Base-by-base conservation (phyloP, 2,888 invertebrate genomes). In the Trichopoda pennipes region DNA sequence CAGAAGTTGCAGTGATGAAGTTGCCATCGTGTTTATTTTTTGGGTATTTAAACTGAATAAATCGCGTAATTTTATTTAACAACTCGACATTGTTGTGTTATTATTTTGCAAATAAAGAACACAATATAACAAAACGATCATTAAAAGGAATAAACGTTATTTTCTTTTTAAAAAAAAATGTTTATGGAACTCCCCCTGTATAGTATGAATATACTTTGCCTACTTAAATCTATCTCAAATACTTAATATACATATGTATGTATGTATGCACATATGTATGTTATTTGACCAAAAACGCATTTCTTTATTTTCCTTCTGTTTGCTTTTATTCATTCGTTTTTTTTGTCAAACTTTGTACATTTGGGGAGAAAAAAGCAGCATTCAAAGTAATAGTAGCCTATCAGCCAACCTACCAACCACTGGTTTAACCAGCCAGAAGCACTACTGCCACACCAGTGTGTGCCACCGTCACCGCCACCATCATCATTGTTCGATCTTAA, bases 271-370 rank as follows among this genome's bases (percentile, higher is more conserved):
- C 12, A 10, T n/a, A 19, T 23, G 51, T 51, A 28, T 60, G 21
- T 58, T 17, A 35, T 51, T 64, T 73, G 61, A 42, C 75, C 72
- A 70, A 76, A 81, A 82, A 82, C 75, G 75, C 79, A 79, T 75
- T 79, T 72, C 66, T 72, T 68, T 69, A 32, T 53, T 72, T 53
- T 49, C 17, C 42, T 60, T 44, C 16, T 44, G 17, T 49, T 70
- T 47, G 21, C 28, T 28, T 1, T 12, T 47, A 55, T 55, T 63
- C 9, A 47, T 47, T 47, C 35, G 14, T 35, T 23, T 17, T 51
- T 42, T 32, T 38, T 60, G 44, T 32, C 14, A 10, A 28, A 12
- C 28, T 44, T 72, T 73, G 60, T 53, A 32, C 38, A 49, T 64
- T 68, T 23, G 58, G 42, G 55, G 56, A 63, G 55, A 61, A 63